Evolutionary conservation across 2,797 vertebrate species (phyloP).

Genomic region (Lagothrix lagotricha): DNA sequence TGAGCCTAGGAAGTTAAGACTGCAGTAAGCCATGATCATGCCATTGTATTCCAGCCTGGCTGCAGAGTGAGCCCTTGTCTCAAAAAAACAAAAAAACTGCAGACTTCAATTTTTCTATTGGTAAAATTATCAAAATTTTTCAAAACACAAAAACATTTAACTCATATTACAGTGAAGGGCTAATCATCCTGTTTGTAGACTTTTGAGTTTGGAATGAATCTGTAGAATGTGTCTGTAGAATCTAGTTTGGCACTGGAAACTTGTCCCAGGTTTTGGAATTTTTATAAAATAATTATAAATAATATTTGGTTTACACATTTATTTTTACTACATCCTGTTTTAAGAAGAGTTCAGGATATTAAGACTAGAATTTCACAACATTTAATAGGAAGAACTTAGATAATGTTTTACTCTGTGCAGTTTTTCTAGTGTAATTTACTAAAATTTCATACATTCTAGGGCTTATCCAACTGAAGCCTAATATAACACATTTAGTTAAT

Average conservation of each 20-base stretch:
- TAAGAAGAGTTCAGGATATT: not conserved
- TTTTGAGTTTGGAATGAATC: not conserved
- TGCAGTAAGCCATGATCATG: not conserved
- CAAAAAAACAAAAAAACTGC: not conserved
- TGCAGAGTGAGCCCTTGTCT: not conserved
- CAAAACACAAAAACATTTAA: not conserved
- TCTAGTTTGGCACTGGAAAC: not conserved
- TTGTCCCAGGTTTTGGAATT: not conserved
- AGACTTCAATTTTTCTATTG: slow-evolving; percentile 2
- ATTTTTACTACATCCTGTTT: not conserved
- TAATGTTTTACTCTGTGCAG: slow-evolving; percentile 1
- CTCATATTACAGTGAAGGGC: not conserved
- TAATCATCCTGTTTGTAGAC: not conserved
- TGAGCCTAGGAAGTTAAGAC: not conserved
- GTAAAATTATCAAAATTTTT: not conserved
- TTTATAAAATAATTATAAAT: slow-evolving; percentile 36
- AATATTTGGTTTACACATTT: not conserved
- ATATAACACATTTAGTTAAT: not conserved
- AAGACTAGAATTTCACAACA: slow-evolving; percentile 21
- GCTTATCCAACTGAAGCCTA: not conserved
- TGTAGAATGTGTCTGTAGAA: not conserved
- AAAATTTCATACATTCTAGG: not conserved
- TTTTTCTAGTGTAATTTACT: not conserved
- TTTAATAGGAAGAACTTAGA: slow-evolving; percentile 15
- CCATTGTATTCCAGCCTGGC: not conserved